Percentiles rank a stretch among this genome's conserved stretches.
Conservation (phyloP, 2,113 vertebrate species). For the Ranitomeya imitator region DNA sequence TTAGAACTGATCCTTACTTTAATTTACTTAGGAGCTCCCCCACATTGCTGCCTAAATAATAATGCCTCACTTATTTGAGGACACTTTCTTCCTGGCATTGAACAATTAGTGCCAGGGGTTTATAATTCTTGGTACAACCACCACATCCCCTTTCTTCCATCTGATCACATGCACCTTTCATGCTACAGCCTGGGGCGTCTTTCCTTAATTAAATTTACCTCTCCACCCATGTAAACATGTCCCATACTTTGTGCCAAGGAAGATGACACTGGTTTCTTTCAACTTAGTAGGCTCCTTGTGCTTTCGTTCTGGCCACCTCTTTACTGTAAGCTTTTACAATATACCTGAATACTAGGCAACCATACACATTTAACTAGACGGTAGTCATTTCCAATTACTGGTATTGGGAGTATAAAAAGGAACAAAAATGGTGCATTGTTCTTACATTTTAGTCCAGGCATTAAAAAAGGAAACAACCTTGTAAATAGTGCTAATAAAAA, state of each 20-base stretch:
- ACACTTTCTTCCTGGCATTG: slow-evolving; percentile 19
- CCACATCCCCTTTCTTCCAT: slow-evolving; percentile 20
- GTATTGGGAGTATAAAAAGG: neutral
- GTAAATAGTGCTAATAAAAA: too few species aligned
- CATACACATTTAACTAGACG: neutral
- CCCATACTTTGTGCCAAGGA: slow-evolving; percentile 33
- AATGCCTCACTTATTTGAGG: slow-evolving; percentile 26
- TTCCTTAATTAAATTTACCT: slow-evolving; percentile 38
- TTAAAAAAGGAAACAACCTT: too few species aligned
- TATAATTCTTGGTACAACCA: slow-evolving; percentile 24
- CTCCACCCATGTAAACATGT: slow-evolving; percentile 31
- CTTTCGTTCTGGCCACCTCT: neutral
- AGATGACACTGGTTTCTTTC: slow-evolving; percentile 17
- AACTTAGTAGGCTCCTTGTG: neutral
- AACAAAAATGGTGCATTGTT: too few species aligned
- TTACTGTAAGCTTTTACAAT: neutral
- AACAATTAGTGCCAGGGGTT: slow-evolving; percentile 11
- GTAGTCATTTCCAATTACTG: neutral
- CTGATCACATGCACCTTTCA: slow-evolving; percentile 24
- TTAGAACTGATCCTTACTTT: slow-evolving; percentile 1
- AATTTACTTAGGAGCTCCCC: neutral
- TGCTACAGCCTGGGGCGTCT: slow-evolving; percentile 5
- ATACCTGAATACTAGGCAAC: neutral
- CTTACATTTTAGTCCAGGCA: too few species aligned
- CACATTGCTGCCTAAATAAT: slow-evolving; percentile 14